Conservation (phyloP, 2,797 vertebrate species). For the Myotis pilosus region DNA sequence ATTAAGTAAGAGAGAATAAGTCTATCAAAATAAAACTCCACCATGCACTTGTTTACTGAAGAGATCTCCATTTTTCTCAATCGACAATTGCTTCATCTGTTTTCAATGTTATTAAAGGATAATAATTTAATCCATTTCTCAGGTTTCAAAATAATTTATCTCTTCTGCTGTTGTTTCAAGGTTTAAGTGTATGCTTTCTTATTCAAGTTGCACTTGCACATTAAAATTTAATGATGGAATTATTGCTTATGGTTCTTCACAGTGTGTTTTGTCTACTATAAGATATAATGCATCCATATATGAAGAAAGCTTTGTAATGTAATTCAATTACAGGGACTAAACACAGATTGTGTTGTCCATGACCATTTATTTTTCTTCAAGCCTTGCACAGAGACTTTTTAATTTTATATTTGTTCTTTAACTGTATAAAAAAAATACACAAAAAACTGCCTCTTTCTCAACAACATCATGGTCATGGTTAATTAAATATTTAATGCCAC, state of each 20-base stretch:
- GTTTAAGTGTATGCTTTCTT: background rate
- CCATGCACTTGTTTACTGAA: background rate
- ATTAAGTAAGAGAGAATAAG: background rate
- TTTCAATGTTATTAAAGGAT: conserved; percentile 17
- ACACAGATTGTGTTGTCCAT: background rate
- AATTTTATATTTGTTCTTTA: conserved; percentile 56
- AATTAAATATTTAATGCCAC: conserved; percentile 80
- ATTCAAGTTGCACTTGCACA: background rate
- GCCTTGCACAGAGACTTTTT: background rate
- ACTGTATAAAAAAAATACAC: background rate
- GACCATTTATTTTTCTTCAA: conserved; percentile 49
- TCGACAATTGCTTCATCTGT: background rate
- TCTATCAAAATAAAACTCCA: background rate
- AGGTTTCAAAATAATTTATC: conserved; percentile 9
- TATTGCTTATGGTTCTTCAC: conserved; percentile 11
- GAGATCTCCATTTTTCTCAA: background rate
- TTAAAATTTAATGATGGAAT: conserved; percentile 62
- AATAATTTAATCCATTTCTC: background rate
- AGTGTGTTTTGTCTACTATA: conserved; percentile 1
- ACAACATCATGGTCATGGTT: conserved; percentile 63
- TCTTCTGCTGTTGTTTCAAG: background rate
- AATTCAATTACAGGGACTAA: conserved; percentile 62
- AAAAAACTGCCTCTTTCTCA: conserved; percentile 57
- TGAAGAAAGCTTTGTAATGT: conserved; percentile 24
- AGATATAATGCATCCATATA: conserved; percentile 6